A percentile compares a stretch with the other conserved stretches of the same genome.
Evolutionary conservation across 1,140 invertebrate genomes (phyloP).

Genomic region (Schlechtendalia chinensis): DNA sequence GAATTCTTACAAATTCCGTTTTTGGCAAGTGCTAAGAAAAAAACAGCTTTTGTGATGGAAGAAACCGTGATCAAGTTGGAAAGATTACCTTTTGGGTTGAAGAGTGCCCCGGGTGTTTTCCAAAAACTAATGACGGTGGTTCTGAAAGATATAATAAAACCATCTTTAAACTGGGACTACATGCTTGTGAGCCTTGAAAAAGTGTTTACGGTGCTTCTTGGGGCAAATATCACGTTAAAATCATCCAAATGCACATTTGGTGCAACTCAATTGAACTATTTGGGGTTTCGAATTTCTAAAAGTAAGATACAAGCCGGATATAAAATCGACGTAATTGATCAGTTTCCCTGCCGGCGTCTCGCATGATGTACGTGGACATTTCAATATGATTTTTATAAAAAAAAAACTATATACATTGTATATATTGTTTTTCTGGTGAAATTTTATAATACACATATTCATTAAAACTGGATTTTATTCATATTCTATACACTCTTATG

Average conservation of each 20-base stretch:
- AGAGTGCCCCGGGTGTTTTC: slow-evolving; percentile 48
- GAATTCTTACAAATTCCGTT: slow-evolving; percentile 57
- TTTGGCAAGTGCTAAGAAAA: slow-evolving; percentile 50
- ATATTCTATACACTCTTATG: too few relatives aligned
- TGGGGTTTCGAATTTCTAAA: slow-evolving; percentile 12
- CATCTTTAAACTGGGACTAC: background rate
- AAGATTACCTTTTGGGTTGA: slow-evolving; percentile 53
- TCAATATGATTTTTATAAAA: too few relatives aligned
- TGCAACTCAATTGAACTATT: background rate
- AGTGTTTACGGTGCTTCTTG: background rate
- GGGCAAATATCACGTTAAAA: background rate
- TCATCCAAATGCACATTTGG: slow-evolving; percentile 11
- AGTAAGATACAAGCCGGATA: background rate
- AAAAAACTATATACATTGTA: too few relatives aligned
- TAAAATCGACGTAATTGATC: too few relatives aligned
- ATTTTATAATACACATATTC: too few relatives aligned
- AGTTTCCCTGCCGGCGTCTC: too few relatives aligned
- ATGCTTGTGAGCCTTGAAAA: background rate
- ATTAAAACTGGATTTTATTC: too few relatives aligned
- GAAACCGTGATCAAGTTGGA: slow-evolving; percentile 50
- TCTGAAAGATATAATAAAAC: background rate
- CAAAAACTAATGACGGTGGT: slow-evolving; percentile 46
- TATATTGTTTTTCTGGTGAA: too few relatives aligned
- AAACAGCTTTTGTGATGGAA: slow-evolving; percentile 53
- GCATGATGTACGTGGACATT: too few relatives aligned